phyloP scores from a whole-genome alignment of 2,113 vertebrate species.

The Beaufortia kweichowensis region DNA sequence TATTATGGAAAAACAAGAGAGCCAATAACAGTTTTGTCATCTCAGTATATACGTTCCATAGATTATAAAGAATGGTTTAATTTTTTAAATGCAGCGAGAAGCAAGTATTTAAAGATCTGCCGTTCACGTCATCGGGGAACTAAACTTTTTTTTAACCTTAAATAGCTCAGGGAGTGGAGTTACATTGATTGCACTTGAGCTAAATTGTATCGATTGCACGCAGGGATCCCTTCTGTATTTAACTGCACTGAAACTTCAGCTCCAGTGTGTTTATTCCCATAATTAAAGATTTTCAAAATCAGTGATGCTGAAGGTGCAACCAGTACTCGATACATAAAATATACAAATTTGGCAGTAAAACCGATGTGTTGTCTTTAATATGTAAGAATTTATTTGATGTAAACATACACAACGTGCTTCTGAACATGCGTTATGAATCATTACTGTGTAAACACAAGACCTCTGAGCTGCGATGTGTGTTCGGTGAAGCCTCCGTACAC shows the following conservation, averaged over 20 bases:
- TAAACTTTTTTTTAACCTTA: background rate
- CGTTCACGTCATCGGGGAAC: background rate
- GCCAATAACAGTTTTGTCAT: background rate
- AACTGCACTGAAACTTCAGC: conserved; percentile 3
- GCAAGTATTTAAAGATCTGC: background rate
- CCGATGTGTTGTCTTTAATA: conserved; percentile 8
- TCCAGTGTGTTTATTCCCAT: background rate
- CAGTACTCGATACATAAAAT: background rate
- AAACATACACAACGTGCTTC: conserved; percentile 1
- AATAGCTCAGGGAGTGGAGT: background rate
- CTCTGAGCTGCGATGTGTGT: background rate
- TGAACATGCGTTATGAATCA: background rate
- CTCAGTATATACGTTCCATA: background rate
- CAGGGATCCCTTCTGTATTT: conserved; percentile 19
- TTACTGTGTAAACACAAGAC: conserved; percentile 1
- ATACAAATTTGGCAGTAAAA: background rate
- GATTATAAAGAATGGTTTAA: background rate
- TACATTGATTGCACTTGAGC: background rate
- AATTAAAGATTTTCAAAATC: background rate
- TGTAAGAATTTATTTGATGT: background rate
- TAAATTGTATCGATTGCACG: conserved; percentile 12
- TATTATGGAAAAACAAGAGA: background rate
- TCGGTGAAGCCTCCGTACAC: background rate
- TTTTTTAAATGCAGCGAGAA: background rate
- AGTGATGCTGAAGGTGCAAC: background rate